Conservation (phyloP, 2,888 invertebrate species). For the Brachylomia viminalis region DNA sequence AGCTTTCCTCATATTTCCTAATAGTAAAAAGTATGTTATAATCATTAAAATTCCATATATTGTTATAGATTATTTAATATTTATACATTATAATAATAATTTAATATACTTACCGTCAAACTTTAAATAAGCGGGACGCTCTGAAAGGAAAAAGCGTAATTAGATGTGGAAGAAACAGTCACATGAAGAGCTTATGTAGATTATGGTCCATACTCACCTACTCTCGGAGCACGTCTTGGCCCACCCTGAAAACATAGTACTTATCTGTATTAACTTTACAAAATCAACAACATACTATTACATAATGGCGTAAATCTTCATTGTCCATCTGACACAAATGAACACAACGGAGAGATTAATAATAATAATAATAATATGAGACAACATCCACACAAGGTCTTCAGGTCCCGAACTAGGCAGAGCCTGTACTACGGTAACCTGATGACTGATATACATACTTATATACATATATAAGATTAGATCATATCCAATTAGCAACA, state of each 20-base stretch:
- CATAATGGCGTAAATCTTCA: constrained; percentile 77
- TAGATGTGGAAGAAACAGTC: background rate
- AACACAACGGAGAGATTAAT: constrained; percentile 77
- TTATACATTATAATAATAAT: background rate
- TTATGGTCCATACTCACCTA: constrained; percentile 14
- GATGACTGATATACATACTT: too few relatives aligned
- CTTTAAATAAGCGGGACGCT: constrained; percentile 76
- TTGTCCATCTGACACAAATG: constrained; percentile 84
- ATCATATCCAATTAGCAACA: background rate
- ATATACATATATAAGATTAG: too few relatives aligned
- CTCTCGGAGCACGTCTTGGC: background rate
- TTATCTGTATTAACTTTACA: background rate
- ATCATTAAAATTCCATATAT: background rate
- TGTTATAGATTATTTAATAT: background rate
- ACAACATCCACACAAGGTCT: too few relatives aligned
- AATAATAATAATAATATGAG: too few relatives aligned
- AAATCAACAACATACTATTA: background rate
- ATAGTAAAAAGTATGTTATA: background rate
- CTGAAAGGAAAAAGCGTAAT: constrained; percentile 71
- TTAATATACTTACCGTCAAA: constrained; percentile 77
- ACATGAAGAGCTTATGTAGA: background rate
- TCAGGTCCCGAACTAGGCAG: too few relatives aligned
- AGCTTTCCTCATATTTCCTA: constrained; percentile 82
- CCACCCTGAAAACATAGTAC: constrained; percentile 72
- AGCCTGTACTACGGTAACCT: too few relatives aligned